Percentiles rank a stretch among this genome's conserved stretches.
phyloP scores from a whole-genome alignment of 2,113 vertebrate genomes.

The Psilopogon haemacephalus region DNA sequence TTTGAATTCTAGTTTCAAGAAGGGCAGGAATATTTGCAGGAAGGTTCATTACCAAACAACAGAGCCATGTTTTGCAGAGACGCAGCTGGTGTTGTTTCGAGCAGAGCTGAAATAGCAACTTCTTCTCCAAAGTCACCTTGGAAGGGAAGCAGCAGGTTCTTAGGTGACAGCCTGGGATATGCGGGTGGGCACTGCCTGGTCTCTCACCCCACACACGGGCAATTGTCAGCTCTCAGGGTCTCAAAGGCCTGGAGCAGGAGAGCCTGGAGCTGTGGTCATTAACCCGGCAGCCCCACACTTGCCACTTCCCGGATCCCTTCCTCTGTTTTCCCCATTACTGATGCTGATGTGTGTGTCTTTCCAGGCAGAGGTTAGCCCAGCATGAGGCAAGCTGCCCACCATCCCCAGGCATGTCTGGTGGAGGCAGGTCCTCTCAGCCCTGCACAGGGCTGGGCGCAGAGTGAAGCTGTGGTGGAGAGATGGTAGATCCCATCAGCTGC shows the following conservation, averaged over 20 bases:
- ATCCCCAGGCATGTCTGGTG: accelerated
- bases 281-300: accelerated
- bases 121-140: constrained; percentile 8
- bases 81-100: background rate
- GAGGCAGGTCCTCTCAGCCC: background rate
- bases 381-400: accelerated
- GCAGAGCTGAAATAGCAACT: background rate
- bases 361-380: background rate
- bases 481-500: background rate
- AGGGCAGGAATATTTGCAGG: background rate
- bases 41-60: background rate
- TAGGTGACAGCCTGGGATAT: background rate
- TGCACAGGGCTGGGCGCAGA: accelerated
- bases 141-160: background rate
- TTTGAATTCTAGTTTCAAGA: background rate
- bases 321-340: accelerated
- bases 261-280: background rate
- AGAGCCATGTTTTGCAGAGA: constrained; percentile 12
- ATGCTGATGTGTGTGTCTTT: background rate
- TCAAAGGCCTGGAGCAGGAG: background rate
- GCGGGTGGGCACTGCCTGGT: background rate
- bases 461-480: background rate
- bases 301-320: background rate
- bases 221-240: background rate
- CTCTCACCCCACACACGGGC: background rate